Base-by-base conservation (phyloP, 2,113 vertebrate species). In the Alouatta palliata region DNA sequence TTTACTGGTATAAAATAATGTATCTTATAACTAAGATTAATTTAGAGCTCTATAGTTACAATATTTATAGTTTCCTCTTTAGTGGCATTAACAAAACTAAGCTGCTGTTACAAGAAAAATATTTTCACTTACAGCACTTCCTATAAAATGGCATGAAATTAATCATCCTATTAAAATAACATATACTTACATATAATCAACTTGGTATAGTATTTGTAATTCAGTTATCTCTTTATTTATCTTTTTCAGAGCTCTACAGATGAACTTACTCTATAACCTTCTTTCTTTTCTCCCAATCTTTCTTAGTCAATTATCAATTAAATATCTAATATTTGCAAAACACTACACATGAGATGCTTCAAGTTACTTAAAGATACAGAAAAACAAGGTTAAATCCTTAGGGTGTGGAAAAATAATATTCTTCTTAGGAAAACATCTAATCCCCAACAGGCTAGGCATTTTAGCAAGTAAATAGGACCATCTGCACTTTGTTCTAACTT, bases 101-200 rank as follows among this genome's bases (percentile, higher is more conserved):
- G 49, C 3, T 88, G 3, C 1, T 68, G 0, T 73, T 61, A 77
- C 2, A 71, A 90, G 90, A 96, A 79, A 95, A 80, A 88, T 84
- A 82, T 61, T 89, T 93, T 95, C 47, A 89, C 5, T 56, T 80
- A 97, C 4, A 91, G 21, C 8, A 95, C 95, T 91, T 93, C 12
- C 73, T 82, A 56, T 77, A 85, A 95, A 97, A 77, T 89, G 11
- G 30, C 61, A 84, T 70, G 40, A 95, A 88, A 81, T 88, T 9
- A 7, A 94, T 93, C 58, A 58, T 70, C 4, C 40, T 94, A 83
- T 87, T 76, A 71, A 95, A 96, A 87, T 54, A 96, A 71, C 8
- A 35, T 85, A 70, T n/a, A 61, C 23, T 90, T 92, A 79, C 2
- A 83, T 19, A 68, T 75, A 91, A 85, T n/a, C 58, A 32, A 1